Evolutionary conservation across 2,113 vertebrate genomes (phyloP).

Genomic region (Elaphurus davidianus): DNA sequence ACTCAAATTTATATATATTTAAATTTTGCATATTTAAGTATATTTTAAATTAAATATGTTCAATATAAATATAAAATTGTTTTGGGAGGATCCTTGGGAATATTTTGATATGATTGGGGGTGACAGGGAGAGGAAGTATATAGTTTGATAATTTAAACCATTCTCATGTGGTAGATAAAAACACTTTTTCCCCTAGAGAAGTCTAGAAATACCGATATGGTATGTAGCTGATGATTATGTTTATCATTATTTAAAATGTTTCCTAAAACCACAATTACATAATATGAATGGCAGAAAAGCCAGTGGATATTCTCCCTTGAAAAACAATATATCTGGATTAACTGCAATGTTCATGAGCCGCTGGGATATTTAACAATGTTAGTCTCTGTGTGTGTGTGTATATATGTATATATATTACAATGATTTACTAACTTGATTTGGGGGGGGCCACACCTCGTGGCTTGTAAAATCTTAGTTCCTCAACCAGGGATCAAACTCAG

Average conservation of each 20-base stretch:
- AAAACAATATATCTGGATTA: not conserved
- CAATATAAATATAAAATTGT: not conserved
- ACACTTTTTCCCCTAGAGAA: not conserved
- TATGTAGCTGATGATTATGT: not conserved
- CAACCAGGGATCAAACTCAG: not conserved
- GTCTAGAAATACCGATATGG: not conserved
- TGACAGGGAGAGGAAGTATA: not conserved
- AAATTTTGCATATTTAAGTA: not conserved
- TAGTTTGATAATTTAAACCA: not conserved
- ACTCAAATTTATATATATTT: not conserved
- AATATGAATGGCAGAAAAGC: not conserved
- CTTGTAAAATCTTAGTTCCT: not conserved
- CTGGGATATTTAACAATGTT: not conserved
- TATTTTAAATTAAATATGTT: not conserved
- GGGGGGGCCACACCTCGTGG: not conserved
- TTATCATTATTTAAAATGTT: not conserved
- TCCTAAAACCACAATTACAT: not conserved
- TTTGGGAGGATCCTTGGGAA: not conserved
- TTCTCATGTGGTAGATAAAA: not conserved
- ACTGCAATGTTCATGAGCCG: not conserved
- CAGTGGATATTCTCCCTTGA: not conserved
- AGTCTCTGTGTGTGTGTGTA: not conserved
- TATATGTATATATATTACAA: not conserved
- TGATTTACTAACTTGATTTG: not conserved
- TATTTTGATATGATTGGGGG: not conserved